Evolutionary conservation across 1,140 invertebrate species (phyloP).

Genomic region (Macrotrachela quadricornifera): DNA sequence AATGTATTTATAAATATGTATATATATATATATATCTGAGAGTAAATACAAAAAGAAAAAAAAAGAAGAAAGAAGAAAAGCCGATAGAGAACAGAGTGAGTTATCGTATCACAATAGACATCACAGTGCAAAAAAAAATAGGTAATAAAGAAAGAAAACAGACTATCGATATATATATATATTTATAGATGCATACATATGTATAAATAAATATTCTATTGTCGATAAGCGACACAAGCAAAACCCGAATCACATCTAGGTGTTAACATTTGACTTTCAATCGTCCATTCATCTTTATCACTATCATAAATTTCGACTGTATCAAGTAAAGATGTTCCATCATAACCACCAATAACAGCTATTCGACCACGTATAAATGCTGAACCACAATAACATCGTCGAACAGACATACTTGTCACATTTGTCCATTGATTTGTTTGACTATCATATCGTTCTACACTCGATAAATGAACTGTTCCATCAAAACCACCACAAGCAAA

Average conservation of each 20-base stretch:
- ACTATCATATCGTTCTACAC: constrained; percentile 25
- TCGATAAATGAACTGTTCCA: constrained; percentile 16
- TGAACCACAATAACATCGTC: constrained; percentile 58
- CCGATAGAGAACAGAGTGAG: too few relatives aligned
- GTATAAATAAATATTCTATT: too few relatives aligned
- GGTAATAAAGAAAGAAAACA: too few relatives aligned
- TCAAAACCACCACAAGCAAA: constrained; percentile 27
- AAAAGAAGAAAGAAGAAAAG: too few relatives aligned
- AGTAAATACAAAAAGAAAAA: too few relatives aligned
- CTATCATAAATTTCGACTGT: constrained; percentile 74
- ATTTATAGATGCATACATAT: too few relatives aligned
- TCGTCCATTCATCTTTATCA: constrained; percentile 52
- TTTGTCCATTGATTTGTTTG: constrained; percentile 36
- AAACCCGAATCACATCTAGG: constrained; percentile 8
- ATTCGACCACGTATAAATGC: constrained; percentile 44
- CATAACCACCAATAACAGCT: constrained; percentile 54
- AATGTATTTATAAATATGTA: too few relatives aligned
- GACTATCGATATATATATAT: too few relatives aligned
- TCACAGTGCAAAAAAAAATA: too few relatives aligned
- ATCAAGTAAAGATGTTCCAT: constrained; percentile 49
- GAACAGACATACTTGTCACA: constrained; percentile 55
- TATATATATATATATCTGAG: too few relatives aligned
- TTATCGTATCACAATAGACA: too few relatives aligned
- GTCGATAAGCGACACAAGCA: constrained; percentile 1
- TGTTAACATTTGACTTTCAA: constrained; percentile 5